Evolutionary conservation across 2,797 vertebrate genomes (phyloP), one percentile per base, ranked within the genome.

Genomic region (Dipus sagitta): DNA sequence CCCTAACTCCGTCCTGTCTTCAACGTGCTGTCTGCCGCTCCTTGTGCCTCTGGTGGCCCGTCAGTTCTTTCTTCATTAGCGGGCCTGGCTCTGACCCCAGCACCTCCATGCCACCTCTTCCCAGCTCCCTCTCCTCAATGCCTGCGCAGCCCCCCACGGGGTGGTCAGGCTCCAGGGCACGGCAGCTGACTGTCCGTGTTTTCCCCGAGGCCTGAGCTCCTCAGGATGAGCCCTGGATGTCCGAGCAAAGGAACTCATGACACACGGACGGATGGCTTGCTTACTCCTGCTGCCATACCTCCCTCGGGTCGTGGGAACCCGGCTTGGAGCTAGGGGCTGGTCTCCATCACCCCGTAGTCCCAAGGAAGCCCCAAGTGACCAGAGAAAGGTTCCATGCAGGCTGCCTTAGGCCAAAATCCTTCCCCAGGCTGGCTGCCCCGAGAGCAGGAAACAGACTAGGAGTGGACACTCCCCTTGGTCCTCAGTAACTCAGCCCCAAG

Each of bases 191-290:
- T 2, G 24, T 26, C 17, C n/a, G 7, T 9, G 2, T 30, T 8
- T 38, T 32, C 47, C 67, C 32, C 13, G 9, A 38, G 90, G 47
- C 64, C 0, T 2, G 15, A 38, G 47, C 58, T 15, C 60, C 5
- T 1, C 6, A 26, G 3, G 24, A 15, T 30, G 1, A 38, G 38
- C 54, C 64, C 75, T 1, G 2, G 12, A 28, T 1, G 9, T 70
- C 62, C 26, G 62, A 72, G 47, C 2, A 32, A 85, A 30, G 0
- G 17, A 26, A 9, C 62, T 10, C 0, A 0, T 0, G 8, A 58
- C 12, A 3, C 12, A 1, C 12, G 15, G 67, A 64, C 42, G 42
- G 11, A 15, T 4, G 68, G 42, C 20, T 3, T 4, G 5, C 7
- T 11, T 24, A 0, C 5, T 54, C 21, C 80, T 11, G 47, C 23